Conservation (phyloP, 1,140 invertebrate species). For the Hypsibius dujardini region DNA sequence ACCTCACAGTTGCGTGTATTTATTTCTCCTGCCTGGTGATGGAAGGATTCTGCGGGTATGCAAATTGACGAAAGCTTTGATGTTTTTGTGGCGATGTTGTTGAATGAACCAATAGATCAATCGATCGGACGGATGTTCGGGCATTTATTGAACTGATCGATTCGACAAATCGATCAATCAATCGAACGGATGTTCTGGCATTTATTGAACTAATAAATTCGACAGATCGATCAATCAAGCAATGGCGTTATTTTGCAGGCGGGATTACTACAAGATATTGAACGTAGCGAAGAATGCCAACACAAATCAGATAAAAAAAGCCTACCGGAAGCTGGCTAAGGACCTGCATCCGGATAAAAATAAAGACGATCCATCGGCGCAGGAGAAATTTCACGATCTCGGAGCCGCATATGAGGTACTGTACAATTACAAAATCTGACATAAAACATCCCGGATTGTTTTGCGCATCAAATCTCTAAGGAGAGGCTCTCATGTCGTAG, state of each 20-base stretch:
- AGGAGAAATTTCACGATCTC: constrained; percentile 83
- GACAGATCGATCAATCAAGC: no score
- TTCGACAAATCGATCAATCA: no score
- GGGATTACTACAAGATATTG: constrained; percentile 92
- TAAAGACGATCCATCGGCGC: constrained; percentile 73
- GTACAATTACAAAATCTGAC: not conserved
- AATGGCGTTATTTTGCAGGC: constrained; percentile 35
- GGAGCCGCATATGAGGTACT: constrained; percentile 78
- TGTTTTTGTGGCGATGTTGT: no score
- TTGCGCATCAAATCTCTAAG: constrained; percentile 17
- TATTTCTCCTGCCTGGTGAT: no score
- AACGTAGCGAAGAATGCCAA: constrained; percentile 61
- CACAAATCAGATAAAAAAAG: constrained; percentile 90
- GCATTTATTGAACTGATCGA: no score
- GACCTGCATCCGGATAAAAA: constrained; percentile 97
- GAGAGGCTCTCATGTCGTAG: constrained; percentile 26
- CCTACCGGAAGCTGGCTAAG: constrained; percentile 82
- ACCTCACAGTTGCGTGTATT: no score
- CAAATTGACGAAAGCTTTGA: no score
- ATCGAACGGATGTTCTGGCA: no score
- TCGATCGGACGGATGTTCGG: no score
- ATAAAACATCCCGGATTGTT: not conserved
- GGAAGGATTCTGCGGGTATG: no score
- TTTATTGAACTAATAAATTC: no score
- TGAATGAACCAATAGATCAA: no score